A percentile compares a stretch with the other conserved stretches of the same genome.
These are phyloP conservation scores for Sandelia bainsii DNA, from an alignment of 2,797 vertebrate genomes.

Conservation along the genomic window DNA sequence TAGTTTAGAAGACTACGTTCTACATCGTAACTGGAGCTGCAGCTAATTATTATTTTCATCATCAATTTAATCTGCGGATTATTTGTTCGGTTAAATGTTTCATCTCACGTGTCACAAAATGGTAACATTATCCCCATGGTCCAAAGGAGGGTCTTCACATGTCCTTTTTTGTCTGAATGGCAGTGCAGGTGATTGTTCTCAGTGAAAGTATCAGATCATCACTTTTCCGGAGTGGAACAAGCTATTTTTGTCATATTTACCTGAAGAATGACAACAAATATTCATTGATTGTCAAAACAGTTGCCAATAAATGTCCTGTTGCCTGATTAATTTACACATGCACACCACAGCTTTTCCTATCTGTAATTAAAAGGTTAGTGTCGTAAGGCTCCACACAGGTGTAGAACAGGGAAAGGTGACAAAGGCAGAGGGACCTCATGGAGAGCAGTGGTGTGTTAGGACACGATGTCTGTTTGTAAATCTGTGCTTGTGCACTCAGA, in stretches of 20 bases:
- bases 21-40: neutral
- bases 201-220: neutral
- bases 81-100: neutral
- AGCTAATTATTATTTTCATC: neutral
- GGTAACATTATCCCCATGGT: neutral
- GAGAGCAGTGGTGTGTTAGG: slow-evolving; percentile 68
- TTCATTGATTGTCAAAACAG: too few relatives aligned
- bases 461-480: slow-evolving; percentile 75
- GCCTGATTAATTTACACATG: too few relatives aligned
- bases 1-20: neutral
- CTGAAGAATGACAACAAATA: too few relatives aligned
- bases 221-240: neutral
- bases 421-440: slow-evolving; percentile 68
- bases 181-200: neutral
- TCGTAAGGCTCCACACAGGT: slow-evolving; percentile 47
- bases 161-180: neutral
- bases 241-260: too few relatives aligned
- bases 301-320: too few relatives aligned
- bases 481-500: slow-evolving; percentile 74
- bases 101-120: neutral
- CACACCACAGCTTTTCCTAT: slow-evolving; percentile 4
- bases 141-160: neutral
- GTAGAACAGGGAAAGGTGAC: slow-evolving; percentile 56
- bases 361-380: slow-evolving; percentile 52
- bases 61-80: neutral